These are phyloP conservation scores for Tangachromis dhanisi DNA, from an alignment of 2,113 vertebrate genomes.

Conservation along the genomic window DNA sequence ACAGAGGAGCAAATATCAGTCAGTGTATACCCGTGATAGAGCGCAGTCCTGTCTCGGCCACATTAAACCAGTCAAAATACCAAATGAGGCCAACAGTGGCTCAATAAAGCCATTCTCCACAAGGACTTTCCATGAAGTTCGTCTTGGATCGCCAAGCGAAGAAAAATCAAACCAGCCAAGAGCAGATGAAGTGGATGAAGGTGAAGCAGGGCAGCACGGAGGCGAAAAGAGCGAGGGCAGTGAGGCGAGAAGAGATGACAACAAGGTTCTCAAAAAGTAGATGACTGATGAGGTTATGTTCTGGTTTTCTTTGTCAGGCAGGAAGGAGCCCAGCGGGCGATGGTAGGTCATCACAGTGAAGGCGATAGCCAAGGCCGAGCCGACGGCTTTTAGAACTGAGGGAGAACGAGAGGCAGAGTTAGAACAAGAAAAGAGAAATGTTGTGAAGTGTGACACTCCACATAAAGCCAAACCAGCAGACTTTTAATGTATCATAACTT, in stretches of 20 bases:
- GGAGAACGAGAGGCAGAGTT: neutral
- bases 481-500: neutral
- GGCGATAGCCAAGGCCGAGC: neutral
- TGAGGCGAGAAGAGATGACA: neutral
- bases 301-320: neutral
- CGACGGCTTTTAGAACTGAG: neutral
- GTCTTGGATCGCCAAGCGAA: neutral
- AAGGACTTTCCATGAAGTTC: neutral
- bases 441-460: neutral
- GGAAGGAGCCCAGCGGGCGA: neutral
- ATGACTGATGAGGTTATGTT: neutral
- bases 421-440: neutral
- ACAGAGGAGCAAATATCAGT: no score
- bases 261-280: neutral
- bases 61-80: neutral
- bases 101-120: neutral
- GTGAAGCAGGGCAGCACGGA: neutral
- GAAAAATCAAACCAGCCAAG: neutral
- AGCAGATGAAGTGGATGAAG: neutral
- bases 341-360: neutral
- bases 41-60: no score
- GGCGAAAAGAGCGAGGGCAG: neutral
- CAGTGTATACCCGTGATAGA: no score
- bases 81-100: neutral
- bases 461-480: neutral